Conservation (phyloP, 2,113 vertebrate species). For the Acrocephalus kingi region DNA sequence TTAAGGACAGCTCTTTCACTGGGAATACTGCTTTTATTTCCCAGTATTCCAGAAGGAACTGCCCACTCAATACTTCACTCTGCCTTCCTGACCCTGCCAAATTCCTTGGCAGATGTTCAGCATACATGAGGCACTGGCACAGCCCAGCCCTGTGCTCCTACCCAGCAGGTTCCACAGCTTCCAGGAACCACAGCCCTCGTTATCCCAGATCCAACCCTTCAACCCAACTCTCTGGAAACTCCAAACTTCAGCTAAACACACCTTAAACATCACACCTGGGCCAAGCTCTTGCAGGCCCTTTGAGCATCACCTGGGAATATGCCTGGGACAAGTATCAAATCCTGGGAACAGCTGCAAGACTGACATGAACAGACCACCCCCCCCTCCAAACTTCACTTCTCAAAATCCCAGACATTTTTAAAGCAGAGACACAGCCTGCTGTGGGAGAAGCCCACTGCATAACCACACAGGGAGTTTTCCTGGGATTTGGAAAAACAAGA, state of each 20-base stretch:
- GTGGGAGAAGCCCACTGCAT: background rate
- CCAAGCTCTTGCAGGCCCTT: background rate
- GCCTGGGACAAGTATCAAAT: background rate
- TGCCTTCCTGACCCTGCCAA: background rate
- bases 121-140: background rate
- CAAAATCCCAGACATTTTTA: background rate
- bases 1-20: background rate
- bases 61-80: background rate
- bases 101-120: background rate
- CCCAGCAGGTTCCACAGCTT: background rate
- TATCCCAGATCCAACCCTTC: background rate
- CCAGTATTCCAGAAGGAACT: background rate
- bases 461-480: background rate
- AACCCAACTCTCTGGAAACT: background rate
- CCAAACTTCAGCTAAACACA: background rate
- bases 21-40: background rate
- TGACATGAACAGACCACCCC: accelerated
- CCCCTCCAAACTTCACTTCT: too few relatives aligned
- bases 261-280: background rate
- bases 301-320: accelerated
- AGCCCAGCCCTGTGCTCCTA: background rate
- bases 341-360: background rate
- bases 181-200: background rate
- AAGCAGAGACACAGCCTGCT: background rate
- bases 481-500: background rate